phyloP scores from a whole-genome alignment of 2,797 vertebrate species.

The Gorsachius magnificus region DNA sequence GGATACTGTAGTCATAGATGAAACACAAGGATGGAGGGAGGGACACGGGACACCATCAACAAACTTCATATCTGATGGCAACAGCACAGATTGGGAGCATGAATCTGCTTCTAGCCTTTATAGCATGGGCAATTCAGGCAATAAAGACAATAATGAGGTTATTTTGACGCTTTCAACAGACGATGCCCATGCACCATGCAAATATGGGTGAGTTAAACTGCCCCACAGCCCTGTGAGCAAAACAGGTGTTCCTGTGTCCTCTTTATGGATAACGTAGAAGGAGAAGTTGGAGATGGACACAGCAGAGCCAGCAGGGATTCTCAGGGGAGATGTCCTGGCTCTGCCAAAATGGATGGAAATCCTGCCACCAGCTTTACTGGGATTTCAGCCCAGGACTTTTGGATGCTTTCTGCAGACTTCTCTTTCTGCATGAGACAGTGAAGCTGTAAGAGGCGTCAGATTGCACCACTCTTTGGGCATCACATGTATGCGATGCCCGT shows the following conservation, averaged over 20 bases:
- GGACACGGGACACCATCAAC: neutral
- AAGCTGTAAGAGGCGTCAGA: constrained; percentile 16
- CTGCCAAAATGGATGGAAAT: neutral
- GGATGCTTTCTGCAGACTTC: constrained; percentile 6
- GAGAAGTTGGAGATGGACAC: neutral
- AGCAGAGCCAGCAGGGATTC: constrained; percentile 5
- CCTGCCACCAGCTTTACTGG: constrained; percentile 14
- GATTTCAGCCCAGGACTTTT: constrained; percentile 51
- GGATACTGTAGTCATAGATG: neutral
- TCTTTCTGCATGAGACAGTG: neutral
- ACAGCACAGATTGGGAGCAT: neutral
- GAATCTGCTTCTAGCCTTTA: neutral
- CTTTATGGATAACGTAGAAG: neutral
- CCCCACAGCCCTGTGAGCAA: neutral
- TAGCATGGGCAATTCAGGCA: neutral
- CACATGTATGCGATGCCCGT: neutral
- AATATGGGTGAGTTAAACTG: neutral
- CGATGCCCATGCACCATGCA: neutral
- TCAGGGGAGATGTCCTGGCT: constrained; percentile 1
- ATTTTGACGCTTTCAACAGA: neutral
- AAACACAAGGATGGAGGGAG: neutral
- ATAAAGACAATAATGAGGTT: neutral
- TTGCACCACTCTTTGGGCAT: constrained; percentile 7
- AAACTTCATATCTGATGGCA: neutral
- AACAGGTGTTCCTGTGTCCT: neutral